Evolutionary conservation across 2,113 vertebrate genomes (phyloP).

Genomic region (Podilymbus podiceps): DNA sequence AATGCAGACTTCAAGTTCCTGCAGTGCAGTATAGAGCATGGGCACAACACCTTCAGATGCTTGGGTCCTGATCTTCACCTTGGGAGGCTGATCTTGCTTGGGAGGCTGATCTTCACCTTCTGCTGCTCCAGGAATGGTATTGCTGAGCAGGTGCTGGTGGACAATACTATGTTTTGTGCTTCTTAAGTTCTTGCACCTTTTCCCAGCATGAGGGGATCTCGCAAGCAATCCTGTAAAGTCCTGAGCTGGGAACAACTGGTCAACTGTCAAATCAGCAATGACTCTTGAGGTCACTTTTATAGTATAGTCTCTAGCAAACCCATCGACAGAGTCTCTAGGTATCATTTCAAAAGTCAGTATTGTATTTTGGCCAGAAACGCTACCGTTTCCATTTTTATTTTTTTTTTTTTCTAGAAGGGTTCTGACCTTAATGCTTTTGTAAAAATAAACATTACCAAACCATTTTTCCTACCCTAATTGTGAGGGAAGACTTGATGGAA

Average conservation of each 20-base stretch:
- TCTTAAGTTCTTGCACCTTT: not conserved
- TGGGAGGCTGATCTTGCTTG: too few species aligned
- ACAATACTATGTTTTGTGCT: not conserved
- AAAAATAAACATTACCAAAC: not conserved
- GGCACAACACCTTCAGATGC: not conserved
- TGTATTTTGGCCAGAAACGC: not conserved
- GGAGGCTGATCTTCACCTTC: not conserved
- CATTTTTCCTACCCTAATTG: not conserved
- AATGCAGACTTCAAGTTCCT: not conserved
- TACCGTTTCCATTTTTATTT: not conserved
- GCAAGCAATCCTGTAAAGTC: not conserved
- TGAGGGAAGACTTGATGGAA: not conserved
- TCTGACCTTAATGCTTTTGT: not conserved
- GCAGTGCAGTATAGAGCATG: not conserved
- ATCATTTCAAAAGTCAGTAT: not conserved
- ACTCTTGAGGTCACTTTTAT: not conserved
- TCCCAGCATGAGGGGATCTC: not conserved
- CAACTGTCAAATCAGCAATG: not conserved
- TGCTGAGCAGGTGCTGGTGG: not conserved
- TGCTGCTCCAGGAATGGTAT: not conserved
- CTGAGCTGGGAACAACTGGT: not conserved
- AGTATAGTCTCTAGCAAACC: not conserved
- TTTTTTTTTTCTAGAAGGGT: not conserved
- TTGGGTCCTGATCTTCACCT: not conserved
- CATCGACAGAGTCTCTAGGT: not conserved